These are phyloP conservation scores for Aporophyla nigra DNA, from an alignment of 2,888 invertebrate genomes.

Conservation along the genomic window DNA sequence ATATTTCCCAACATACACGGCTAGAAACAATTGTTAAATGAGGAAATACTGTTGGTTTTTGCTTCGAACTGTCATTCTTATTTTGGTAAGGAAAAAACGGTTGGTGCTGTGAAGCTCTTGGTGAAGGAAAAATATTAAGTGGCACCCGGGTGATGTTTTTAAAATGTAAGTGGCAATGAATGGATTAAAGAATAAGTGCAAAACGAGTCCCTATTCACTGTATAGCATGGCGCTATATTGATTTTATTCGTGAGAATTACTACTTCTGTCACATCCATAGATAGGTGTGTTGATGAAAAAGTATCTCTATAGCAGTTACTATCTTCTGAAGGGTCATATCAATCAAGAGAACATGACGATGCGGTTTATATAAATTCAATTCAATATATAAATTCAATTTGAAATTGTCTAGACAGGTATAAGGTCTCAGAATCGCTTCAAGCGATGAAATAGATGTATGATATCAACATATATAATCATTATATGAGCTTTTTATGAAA, in stretches of 20 bases:
- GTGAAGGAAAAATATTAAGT: too few relatives aligned
- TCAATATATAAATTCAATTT: neutral
- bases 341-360: neutral
- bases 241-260: neutral
- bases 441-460: neutral
- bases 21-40: too few relatives aligned
- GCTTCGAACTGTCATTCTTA: too few relatives aligned
- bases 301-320: too few relatives aligned
- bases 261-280: neutral
- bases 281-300: too few relatives aligned
- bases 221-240: neutral
- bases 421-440: neutral
- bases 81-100: too few relatives aligned
- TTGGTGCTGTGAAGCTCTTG: too few relatives aligned
- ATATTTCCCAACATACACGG: too few relatives aligned
- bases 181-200: neutral
- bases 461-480: too few relatives aligned
- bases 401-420: constrained; percentile 6
- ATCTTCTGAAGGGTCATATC: neutral
- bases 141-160: too few relatives aligned
- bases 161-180: too few relatives aligned
- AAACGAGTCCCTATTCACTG: neutral
- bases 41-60: too few relatives aligned
- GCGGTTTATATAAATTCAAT: neutral
- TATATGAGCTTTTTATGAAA: neutral